Evolutionary conservation across 53 echinoderm and acorn worm genomes (phyloP).

Genomic region (Crossaster papposus): DNA sequence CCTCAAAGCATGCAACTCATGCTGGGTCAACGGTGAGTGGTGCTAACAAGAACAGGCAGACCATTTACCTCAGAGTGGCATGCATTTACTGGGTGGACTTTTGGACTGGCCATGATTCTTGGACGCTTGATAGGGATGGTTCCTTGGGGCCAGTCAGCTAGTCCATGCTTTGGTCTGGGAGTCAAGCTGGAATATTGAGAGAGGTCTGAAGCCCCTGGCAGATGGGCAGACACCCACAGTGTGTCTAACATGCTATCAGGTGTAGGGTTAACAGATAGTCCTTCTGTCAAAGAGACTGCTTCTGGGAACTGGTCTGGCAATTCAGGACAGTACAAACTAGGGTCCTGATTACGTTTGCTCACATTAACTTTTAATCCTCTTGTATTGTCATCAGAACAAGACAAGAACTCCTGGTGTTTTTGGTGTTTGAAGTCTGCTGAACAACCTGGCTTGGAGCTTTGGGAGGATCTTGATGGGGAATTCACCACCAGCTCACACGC

Average conservation of each 20-base stretch:
- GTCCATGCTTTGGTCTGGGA: background rate
- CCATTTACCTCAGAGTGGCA: constrained; percentile 35
- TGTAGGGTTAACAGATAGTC: background rate
- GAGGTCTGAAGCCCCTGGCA: background rate
- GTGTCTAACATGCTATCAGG: background rate
- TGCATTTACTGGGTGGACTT: background rate
- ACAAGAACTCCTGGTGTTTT: background rate
- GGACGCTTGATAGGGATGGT: background rate
- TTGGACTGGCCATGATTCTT: constrained; percentile 6
- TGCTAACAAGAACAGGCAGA: background rate
- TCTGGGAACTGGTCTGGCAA: background rate
- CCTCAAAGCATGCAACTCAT: constrained; percentile 1
- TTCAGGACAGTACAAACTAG: background rate
- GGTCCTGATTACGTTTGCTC: background rate
- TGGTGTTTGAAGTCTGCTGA: background rate
- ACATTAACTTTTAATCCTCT: background rate
- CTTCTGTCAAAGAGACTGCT: background rate
- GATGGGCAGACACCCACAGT: background rate
- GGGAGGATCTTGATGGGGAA: background rate
- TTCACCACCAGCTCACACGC: background rate
- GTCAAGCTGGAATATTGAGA: background rate
- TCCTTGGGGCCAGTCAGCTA: background rate
- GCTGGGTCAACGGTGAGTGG: background rate
- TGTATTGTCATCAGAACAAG: background rate
- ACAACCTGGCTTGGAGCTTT: background rate